These are phyloP conservation scores for Zaprionus inermis DNA, from an alignment of 1,140 invertebrate genomes.

Conservation along the genomic window DNA sequence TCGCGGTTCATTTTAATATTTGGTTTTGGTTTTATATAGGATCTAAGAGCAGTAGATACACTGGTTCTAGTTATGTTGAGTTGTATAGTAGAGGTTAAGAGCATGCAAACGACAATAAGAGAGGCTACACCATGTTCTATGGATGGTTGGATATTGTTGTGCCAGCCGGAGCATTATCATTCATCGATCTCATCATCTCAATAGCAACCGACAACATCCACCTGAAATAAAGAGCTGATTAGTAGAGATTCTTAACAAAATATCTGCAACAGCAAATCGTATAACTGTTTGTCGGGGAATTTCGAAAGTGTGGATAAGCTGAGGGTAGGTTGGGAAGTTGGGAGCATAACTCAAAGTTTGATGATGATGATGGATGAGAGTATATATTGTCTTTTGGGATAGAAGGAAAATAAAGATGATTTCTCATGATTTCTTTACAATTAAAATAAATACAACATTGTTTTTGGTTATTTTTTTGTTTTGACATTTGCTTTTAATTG, in stretches of 20 bases:
- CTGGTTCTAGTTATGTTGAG: constrained; percentile 49
- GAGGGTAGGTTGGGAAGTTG: background rate
- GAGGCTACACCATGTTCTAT: constrained; percentile 70
- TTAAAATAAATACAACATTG: constrained; percentile 75
- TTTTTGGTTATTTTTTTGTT: constrained; percentile 71
- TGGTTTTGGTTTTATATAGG: constrained; percentile 30
- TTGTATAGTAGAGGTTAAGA: constrained; percentile 69
- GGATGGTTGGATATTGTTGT: constrained; percentile 43
- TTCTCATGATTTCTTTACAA: constrained; percentile 22
- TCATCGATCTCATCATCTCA: constrained; percentile 59
- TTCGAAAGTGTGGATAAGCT: background rate
- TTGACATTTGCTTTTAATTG: constrained; percentile 81
- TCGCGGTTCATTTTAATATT: background rate
- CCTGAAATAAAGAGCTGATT: constrained; percentile 83
- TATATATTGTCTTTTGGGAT: background rate
- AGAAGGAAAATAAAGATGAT: background rate
- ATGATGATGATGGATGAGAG: background rate
- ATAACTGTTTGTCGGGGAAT: background rate
- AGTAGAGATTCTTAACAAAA: constrained; percentile 66
- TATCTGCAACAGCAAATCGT: constrained; percentile 18
- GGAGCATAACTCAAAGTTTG: background rate
- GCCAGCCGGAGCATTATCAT: constrained; percentile 56
- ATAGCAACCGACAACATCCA: constrained; percentile 62
- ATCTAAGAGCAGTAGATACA: constrained; percentile 45
- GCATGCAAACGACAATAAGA: constrained; percentile 81